phyloP scores from a whole-genome alignment of 2,888 invertebrate species.

The Pseudococcus jackbeardsleyi region DNA sequence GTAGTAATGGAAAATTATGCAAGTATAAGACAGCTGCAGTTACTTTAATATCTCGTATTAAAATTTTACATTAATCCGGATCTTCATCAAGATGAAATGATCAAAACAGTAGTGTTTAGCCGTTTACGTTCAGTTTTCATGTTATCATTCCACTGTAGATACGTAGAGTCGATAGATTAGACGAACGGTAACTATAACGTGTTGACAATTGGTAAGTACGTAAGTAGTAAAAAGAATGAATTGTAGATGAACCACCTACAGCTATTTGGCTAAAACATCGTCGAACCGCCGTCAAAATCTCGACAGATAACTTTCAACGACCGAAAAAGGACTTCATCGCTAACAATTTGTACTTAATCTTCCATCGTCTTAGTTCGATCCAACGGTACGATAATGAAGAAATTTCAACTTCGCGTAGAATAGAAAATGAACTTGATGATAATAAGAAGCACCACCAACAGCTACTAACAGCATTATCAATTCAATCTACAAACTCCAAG shows the following conservation, averaged over 20 bases:
- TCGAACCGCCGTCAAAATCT: neutral
- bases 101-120: neutral
- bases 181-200: neutral
- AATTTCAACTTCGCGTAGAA: too few relatives aligned
- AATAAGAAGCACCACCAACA: too few relatives aligned
- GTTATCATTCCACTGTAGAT: neutral
- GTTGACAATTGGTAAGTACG: neutral
- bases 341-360: too few relatives aligned
- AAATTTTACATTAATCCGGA: constrained; percentile 18
- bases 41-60: neutral
- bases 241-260: neutral
- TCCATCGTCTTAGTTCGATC: too few relatives aligned
- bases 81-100: neutral
- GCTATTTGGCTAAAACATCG: neutral
- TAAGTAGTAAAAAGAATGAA: neutral
- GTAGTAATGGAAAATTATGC: constrained; percentile 28
- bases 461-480: too few relatives aligned
- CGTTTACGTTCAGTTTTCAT: neutral
- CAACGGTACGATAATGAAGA: too few relatives aligned
- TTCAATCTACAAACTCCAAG: too few relatives aligned
- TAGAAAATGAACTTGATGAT: too few relatives aligned
- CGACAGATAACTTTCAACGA: too few relatives aligned
- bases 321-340: too few relatives aligned
- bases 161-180: neutral
- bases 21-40: neutral